Evolutionary conservation across 2,113 vertebrate species (phyloP).

Genomic region (Chaetura pelagica): DNA sequence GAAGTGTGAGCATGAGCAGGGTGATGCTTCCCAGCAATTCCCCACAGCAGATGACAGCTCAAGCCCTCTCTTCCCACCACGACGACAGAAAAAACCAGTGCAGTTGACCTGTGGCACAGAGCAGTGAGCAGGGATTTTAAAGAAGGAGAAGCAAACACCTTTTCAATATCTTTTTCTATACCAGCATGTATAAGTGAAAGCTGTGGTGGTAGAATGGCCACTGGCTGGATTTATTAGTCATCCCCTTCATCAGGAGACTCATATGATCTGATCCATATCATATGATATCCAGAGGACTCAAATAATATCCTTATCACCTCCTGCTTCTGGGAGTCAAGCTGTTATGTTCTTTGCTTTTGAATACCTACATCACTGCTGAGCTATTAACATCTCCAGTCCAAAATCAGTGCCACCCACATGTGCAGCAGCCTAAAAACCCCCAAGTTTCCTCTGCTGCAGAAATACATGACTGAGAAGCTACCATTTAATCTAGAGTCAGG

Average conservation of each 20-base stretch:
- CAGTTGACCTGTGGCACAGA: neutral
- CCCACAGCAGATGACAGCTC: neutral
- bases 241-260: neutral
- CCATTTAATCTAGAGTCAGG: neutral
- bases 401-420: neutral
- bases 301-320: neutral
- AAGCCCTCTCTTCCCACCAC: neutral
- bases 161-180: neutral
- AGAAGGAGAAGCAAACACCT: neutral
- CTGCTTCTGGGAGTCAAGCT: neutral
- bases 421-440: neutral
- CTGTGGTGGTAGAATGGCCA: neutral
- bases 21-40: neutral
- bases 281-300: neutral
- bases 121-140: neutral
- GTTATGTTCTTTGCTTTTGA: neutral
- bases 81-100: neutral
- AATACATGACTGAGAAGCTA: neutral
- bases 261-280: neutral
- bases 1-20: rapidly evolving
- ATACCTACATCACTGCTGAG: rapidly evolving
- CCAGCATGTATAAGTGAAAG: neutral
- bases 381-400: neutral
- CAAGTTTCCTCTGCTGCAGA: neutral
- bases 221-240: neutral